Evolutionary conservation across 2,797 vertebrate species (phyloP).

Genomic region (Chloroceryle inda): DNA sequence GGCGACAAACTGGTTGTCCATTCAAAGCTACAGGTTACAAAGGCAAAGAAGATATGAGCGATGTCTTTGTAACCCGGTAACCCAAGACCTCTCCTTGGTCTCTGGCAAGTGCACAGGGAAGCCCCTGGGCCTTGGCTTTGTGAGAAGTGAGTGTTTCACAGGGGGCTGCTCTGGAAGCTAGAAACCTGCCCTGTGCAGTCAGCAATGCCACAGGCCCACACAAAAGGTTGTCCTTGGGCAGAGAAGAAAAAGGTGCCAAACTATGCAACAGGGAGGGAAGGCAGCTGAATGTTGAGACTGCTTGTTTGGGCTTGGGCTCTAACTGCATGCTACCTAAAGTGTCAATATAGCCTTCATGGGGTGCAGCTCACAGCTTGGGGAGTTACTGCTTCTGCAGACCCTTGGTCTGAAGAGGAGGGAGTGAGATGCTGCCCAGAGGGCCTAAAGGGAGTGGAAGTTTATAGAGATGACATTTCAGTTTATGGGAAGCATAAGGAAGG

Average conservation of each 20-base stretch:
- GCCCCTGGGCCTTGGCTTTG: neutral
- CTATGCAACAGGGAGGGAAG: neutral
- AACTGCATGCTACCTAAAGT: neutral
- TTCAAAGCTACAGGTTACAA: neutral
- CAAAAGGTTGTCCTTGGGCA: accelerated
- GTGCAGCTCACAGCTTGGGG: neutral
- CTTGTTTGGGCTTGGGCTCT: neutral
- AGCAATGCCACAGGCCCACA: neutral
- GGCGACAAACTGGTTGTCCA: neutral
- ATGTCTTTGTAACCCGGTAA: neutral
- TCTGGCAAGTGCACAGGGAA: neutral
- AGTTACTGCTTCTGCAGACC: neutral
- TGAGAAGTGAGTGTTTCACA: neutral
- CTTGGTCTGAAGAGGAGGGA: neutral
- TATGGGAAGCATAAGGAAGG: neutral
- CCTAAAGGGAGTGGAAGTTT: neutral
- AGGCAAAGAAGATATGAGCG: neutral
- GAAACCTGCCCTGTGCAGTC: neutral
- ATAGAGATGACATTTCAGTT: conserved; percentile 52
- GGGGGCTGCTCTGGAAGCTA: neutral
- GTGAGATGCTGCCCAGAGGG: conserved; percentile 7
- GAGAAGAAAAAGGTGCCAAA: neutral
- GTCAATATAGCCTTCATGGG: neutral
- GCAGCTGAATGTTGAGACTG: accelerated
- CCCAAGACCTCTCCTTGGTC: neutral